Conservation (phyloP, 1,140 invertebrate genomes). For the Drosophila biarmipes region DNA sequence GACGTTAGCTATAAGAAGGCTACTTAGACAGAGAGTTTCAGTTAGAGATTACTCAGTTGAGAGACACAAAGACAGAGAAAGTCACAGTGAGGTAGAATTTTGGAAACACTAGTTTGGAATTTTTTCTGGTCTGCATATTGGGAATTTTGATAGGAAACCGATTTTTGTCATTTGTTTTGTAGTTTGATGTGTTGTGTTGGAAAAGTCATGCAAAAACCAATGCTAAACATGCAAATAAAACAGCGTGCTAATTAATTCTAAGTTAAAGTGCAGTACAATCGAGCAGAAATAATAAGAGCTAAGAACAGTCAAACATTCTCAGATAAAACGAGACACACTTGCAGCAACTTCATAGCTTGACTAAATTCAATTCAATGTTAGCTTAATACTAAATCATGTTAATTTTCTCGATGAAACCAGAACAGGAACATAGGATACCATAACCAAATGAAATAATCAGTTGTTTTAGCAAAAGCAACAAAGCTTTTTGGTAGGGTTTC, state of each 20-base stretch:
- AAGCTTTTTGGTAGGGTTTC: constrained; percentile 46
- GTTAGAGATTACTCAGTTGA: constrained; percentile 21
- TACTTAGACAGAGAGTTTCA: constrained; percentile 53
- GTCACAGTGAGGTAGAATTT: constrained; percentile 40
- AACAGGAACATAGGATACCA: constrained; percentile 34
- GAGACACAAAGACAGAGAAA: constrained; percentile 38
- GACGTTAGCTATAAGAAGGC: constrained; percentile 46
- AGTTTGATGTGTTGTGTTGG: constrained; percentile 12
- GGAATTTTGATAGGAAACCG: constrained; percentile 72
- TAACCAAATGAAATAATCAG: constrained; percentile 43
- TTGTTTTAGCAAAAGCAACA: constrained; percentile 51
- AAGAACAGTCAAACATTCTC: constrained; percentile 50
- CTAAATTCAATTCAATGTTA: constrained; percentile 79
- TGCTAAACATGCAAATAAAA: constrained; percentile 29
- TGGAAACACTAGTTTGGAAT: constrained; percentile 34
- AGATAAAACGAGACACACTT: constrained; percentile 70
- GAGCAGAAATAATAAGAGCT: constrained; percentile 12
- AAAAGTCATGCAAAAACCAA: constrained; percentile 49
- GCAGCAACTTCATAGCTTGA: constrained; percentile 84
- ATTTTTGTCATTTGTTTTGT: constrained; percentile 66
- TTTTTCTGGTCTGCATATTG: constrained; percentile 61
- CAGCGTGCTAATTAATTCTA: constrained; percentile 34
- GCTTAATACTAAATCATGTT: constrained; percentile 70
- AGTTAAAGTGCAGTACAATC: constrained; percentile 17
- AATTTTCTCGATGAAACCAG: constrained; percentile 31